These are phyloP conservation scores for Puffinus mauretanicus DNA, from an alignment of 2,113 vertebrate genomes.

Conservation along the genomic window DNA sequence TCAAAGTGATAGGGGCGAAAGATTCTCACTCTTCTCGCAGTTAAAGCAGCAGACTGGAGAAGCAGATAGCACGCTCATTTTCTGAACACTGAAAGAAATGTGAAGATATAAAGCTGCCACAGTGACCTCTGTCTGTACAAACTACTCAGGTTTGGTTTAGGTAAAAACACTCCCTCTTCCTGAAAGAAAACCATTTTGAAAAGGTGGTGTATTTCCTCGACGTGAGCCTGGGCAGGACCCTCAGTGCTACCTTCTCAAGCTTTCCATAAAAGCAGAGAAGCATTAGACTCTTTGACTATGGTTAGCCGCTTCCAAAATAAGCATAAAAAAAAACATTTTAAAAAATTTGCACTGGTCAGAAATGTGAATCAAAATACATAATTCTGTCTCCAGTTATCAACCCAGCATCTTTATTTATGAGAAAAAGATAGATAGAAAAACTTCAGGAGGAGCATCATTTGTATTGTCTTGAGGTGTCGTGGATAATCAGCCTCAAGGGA, in stretches of 20 bases:
- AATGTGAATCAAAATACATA: background rate
- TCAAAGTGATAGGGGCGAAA: background rate
- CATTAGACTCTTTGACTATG: background rate
- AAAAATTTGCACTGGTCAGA: background rate
- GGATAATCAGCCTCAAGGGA: background rate
- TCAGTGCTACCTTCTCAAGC: background rate
- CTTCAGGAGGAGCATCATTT: background rate
- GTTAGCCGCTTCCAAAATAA: background rate
- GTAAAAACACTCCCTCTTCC: background rate
- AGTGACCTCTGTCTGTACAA: background rate
- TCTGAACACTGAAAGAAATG: background rate
- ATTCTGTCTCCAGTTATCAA: background rate
- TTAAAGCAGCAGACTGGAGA: background rate
- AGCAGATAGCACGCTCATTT: background rate
- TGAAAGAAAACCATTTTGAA: background rate
- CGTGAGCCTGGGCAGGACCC: background rate
- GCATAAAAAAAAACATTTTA: background rate
- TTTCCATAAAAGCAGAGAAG: background rate
- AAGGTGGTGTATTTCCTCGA: fast-evolving
- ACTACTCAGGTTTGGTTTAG: background rate
- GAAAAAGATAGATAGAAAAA: background rate
- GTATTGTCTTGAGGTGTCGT: background rate
- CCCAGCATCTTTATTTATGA: background rate
- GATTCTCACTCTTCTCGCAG: background rate
- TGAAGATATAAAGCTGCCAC: background rate